Evolutionary conservation across 37 sponge, comb jelly and placozoan genomes (phyloP), one percentile per base, ranked within the genome.

Genomic region (Trichoplax adhaerens): DNA sequence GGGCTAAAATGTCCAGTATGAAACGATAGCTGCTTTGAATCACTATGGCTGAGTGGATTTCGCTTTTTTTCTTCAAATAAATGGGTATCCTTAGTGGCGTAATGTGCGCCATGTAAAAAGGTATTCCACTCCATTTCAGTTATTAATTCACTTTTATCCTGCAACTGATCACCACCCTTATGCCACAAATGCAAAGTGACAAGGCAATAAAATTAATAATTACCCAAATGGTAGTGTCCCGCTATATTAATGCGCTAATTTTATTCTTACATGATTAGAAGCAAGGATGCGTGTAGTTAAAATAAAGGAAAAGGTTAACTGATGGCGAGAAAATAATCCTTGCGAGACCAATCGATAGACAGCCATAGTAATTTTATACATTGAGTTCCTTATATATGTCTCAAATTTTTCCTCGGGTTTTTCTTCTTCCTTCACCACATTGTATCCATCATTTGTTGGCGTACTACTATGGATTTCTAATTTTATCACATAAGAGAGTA

Each of bases 101-200:
- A 29, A 29, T 29, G 29, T 29, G 29, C 75, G 50, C 75, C 75
- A n/a, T 74, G 75, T 46, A 74, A n/a, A 56, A 74, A 74, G 51
- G 65, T 66, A 58, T 74, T 66, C 75, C 75, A 74, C 51, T 74
- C 75, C 56, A 2, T 74, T 46, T 74, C 75, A 58, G 75, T 74
- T 2, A 74, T 48, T 10, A 12, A 50, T n/a, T 55, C 65, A 49
- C 64, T 63, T 65, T 74, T 74, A 54, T 66, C 52, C 65, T 65
- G 47, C 50, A 74, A 65, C 53, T 74, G 75, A 50, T 65, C 58
- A 63, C 75, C 63, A 4, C 63, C 65, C 48, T 74, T 65, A 53
- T 74, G 75, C 65, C 52, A 48, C 7, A 66, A 74, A 57, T 74
- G 65, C 65, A 74, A 57, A 5, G 75, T 50, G 29, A 74, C 75